These are phyloP conservation scores for Belgica antarctica DNA, from an alignment of 2,888 invertebrate genomes.

Conservation along the genomic window DNA sequence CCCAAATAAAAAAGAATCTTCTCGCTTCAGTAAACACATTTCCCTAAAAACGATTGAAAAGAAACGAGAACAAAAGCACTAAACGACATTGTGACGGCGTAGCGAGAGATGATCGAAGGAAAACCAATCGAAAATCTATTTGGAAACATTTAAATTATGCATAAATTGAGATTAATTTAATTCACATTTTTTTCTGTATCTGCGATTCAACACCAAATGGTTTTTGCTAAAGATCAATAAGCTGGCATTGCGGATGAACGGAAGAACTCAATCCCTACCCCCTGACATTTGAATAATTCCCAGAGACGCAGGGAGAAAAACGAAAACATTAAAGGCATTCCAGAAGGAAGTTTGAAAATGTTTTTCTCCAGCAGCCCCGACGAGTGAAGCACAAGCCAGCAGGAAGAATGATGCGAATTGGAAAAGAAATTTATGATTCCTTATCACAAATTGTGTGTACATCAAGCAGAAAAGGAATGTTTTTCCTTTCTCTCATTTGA, in stretches of 20 bases:
- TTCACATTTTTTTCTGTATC: slow-evolving; percentile 27
- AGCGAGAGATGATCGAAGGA: neutral
- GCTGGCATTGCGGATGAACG: neutral
- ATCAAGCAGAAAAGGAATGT: slow-evolving; percentile 5
- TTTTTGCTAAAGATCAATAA: slow-evolving; percentile 17
- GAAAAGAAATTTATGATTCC: slow-evolving; percentile 19
- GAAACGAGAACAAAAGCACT: neutral
- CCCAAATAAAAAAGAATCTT: slow-evolving; percentile 7
- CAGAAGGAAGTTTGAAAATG: neutral
- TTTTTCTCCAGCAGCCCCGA: neutral
- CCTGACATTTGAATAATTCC: slow-evolving; percentile 7
- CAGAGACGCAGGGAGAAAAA: neutral
- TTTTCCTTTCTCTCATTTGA: neutral
- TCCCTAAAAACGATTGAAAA: too few relatives aligned
- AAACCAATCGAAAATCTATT: slow-evolving; percentile 34
- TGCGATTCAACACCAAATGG: neutral
- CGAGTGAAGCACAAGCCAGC: neutral
- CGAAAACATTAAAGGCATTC: neutral
- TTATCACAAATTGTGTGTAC: slow-evolving; percentile 26
- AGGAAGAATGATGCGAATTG: neutral
- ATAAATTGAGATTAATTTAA: slow-evolving; percentile 39
- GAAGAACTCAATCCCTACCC: neutral
- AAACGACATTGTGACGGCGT: neutral
- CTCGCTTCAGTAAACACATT: neutral
- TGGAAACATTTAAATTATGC: slow-evolving; percentile 33